phyloP scores from a whole-genome alignment of 2,888 invertebrate species.

The Chymomyza procnemis region DNA sequence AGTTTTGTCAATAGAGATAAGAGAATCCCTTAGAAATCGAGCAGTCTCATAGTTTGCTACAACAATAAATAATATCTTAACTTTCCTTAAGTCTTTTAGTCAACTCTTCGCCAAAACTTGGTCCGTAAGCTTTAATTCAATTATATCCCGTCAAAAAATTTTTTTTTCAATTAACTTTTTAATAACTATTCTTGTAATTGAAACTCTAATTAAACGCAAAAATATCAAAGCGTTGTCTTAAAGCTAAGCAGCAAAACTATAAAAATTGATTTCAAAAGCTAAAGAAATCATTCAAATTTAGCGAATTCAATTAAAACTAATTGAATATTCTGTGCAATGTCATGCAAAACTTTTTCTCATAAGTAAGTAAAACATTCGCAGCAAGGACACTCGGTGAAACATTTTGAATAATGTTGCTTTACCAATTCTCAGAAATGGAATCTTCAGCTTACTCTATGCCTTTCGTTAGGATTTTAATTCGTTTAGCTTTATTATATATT shows the following conservation, averaged over 20 bases:
- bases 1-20: too few relatives aligned
- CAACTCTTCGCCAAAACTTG: too few relatives aligned
- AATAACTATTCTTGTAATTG: not conserved
- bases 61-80: too few relatives aligned
- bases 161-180: not conserved
- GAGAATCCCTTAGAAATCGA: too few relatives aligned
- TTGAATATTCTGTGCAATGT: slow-evolving; percentile 57
- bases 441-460: not conserved
- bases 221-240: slow-evolving; percentile 6
- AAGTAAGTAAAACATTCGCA: slow-evolving; percentile 20
- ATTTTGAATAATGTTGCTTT: not conserved
- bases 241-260: slow-evolving; percentile 16
- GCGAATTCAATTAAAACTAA: slow-evolving; percentile 69
- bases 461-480: slow-evolving; percentile 69
- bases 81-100: too few relatives aligned
- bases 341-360: slow-evolving; percentile 7
- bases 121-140: too few relatives aligned
- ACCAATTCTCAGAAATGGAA: not conserved
- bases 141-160: not conserved
- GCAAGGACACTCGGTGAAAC: slow-evolving; percentile 17
- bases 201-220: slow-evolving; percentile 36
- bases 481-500: slow-evolving; percentile 76
- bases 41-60: too few relatives aligned
- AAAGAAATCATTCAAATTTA: not conserved
- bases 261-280: slow-evolving; percentile 30